Evolutionary conservation across 2,113 vertebrate species (phyloP), one percentile per base, ranked within the genome.

Genomic region (Dolichotis patagonum): DNA sequence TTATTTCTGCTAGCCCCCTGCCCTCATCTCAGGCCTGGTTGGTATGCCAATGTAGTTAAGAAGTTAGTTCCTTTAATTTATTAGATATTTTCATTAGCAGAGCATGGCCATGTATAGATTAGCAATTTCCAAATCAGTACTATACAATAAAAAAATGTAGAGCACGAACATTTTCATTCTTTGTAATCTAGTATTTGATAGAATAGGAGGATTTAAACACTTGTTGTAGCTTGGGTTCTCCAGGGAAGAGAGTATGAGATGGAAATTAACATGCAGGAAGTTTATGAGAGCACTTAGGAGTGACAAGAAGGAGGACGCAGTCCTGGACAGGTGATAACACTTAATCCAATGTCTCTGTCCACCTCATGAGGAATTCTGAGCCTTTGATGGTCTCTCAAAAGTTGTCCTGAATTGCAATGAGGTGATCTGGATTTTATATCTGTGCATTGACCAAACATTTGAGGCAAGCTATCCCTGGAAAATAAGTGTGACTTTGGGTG

Each of bases 81-180:
- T 80, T 30, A 78, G 75, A 94, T 85, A 88, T 83, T 90, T 54
- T 90, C 20, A 77, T 94, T 80, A 85, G 77, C 80, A 85, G n/a
- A 91, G 88, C 46, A 63, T 85, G 58, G 43, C 2, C 35, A 67
- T 71, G n/a, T 96, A 86, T 78, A 90, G 85, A 90, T 88, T 46
- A 65, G 41, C 43, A 96, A 88, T 95, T 95, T 83, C 35, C 16
- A 95, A 88, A 93, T 58, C 20, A 77, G 6, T n/a, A 88, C 10
- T 65, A 8, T 60, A 63, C 13, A 89, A 83, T 73, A 69, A 92
- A 67, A 67, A 95, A 80, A 86, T 65, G 52, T n/a, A 84, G 49
- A 94, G 89, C 58, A n/a, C 85, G 28, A 41, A 67, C 43, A 75
- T 85, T 92, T 94, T 69, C 46, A 67, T 46, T 93, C 30, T 19